These are phyloP conservation scores for Diogma glabrata DNA, from an alignment of 2,888 invertebrate genomes.

Conservation along the genomic window DNA sequence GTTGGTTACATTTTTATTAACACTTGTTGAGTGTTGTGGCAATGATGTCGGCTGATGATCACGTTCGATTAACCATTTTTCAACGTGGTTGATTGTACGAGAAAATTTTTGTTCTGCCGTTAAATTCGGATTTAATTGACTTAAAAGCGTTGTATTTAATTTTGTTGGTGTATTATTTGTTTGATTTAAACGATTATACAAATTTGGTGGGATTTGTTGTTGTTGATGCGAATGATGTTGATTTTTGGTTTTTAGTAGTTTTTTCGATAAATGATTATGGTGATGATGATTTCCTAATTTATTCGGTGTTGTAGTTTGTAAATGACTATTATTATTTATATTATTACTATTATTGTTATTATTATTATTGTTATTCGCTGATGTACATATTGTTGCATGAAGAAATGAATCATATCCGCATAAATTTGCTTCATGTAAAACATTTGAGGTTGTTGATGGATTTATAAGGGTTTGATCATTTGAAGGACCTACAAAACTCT, in stretches of 20 bases:
- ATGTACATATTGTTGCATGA: conserved; percentile 46
- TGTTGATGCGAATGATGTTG: background rate
- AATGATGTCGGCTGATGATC: conserved; percentile 16
- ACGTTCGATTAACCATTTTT: conserved; percentile 38
- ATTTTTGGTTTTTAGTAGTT: background rate
- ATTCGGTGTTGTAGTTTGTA: background rate
- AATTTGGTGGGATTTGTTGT: background rate
- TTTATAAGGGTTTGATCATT: background rate
- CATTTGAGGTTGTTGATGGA: no score
- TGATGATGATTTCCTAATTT: conserved; percentile 9
- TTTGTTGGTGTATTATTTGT: conserved; percentile 42
- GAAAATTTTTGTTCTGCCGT: conserved; percentile 25
- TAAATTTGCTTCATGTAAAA: conserved; percentile 28
- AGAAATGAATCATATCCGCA: conserved; percentile 48
- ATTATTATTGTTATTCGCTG: conserved; percentile 7
- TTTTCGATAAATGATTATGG: background rate
- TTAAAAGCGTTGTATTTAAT: conserved; percentile 26
- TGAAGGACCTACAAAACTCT: conserved; percentile 7
- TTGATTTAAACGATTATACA: conserved; percentile 34
- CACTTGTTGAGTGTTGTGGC: no score
- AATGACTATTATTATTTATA: conserved; percentile 1
- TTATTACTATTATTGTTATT: conserved; percentile 7
- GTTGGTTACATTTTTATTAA: conserved; percentile 14
- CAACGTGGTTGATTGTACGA: conserved; percentile 36
- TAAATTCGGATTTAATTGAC: conserved; percentile 24